A percentile compares a stretch with the other conserved stretches of the same genome.
phyloP scores from a whole-genome alignment of 2,888 invertebrate species.

The Oxytorus armatus region DNA sequence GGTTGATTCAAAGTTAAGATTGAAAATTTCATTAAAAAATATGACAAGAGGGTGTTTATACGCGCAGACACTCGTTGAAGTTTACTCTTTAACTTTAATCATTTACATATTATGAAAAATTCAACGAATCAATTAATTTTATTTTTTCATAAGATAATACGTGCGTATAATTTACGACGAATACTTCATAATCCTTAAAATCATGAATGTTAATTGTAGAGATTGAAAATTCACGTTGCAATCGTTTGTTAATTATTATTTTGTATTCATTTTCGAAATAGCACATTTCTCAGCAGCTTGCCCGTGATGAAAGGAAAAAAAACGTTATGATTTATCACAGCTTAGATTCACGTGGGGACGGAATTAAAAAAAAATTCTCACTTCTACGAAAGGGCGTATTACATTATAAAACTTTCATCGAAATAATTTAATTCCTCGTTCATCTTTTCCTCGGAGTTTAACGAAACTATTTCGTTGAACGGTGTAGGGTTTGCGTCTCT shows the following conservation, averaged over 20 bases:
- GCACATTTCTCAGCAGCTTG: not conserved
- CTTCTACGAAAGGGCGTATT: constrained; percentile 7
- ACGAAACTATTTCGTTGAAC: constrained; percentile 23
- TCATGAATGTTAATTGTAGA: too few species aligned
- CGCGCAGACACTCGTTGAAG: too few species aligned
- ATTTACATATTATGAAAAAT: not conserved
- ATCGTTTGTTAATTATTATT: not conserved
- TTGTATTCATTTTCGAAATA: not conserved
- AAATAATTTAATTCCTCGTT: constrained; percentile 43
- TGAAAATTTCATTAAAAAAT: too few species aligned
- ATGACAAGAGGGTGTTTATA: too few species aligned
- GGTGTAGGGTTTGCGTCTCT: constrained; percentile 25
- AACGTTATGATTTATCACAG: not conserved
- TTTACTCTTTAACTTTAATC: too few species aligned
- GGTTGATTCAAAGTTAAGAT: too few species aligned
- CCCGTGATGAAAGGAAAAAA: not conserved
- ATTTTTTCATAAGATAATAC: not conserved
- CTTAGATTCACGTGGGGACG: not conserved
- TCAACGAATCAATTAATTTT: not conserved
- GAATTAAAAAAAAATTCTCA: not conserved
- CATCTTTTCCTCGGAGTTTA: not conserved
- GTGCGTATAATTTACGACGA: too few species aligned
- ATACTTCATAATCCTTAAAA: too few species aligned
- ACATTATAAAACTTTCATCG: constrained; percentile 6
- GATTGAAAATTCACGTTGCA: not conserved